Evolutionary conservation across 2,113 vertebrate species (phyloP).

Genomic region (Chaetorhynchus papuensis): DNA sequence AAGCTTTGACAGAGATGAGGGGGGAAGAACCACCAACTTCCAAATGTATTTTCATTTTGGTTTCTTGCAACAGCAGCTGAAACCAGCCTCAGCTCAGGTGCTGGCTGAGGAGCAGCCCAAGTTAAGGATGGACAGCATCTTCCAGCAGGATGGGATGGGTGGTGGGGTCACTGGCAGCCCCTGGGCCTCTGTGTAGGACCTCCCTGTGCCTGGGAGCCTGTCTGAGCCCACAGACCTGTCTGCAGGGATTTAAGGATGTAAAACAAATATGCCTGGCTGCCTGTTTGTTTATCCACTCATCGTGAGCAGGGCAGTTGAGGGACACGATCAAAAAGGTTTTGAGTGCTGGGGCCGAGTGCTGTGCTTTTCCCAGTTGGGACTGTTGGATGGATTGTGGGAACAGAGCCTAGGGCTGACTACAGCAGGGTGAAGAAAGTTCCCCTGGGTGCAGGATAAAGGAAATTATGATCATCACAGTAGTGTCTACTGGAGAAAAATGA

Average conservation of each 20-base stretch:
- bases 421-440: background rate
- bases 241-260: background rate
- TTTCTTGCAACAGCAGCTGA: background rate
- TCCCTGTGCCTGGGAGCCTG: fast-evolving
- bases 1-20: background rate
- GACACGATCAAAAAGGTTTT: background rate
- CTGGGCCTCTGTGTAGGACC: fast-evolving
- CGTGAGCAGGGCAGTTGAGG: background rate
- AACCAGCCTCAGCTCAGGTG: background rate
- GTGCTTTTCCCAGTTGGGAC: background rate
- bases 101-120: background rate
- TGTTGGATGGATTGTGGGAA: background rate
- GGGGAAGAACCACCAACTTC: background rate
- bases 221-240: background rate
- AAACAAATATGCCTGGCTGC: background rate
- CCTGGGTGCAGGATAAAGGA: background rate
- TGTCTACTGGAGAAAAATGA: background rate
- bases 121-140: background rate
- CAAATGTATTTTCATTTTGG: background rate
- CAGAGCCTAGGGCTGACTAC: background rate
- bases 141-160: background rate
- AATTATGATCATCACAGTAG: background rate
- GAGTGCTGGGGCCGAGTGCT: background rate
- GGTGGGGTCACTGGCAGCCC: background rate
- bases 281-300: background rate